Conservation (phyloP, 1,140 invertebrate genomes). For the Cyclargus thomasi region DNA sequence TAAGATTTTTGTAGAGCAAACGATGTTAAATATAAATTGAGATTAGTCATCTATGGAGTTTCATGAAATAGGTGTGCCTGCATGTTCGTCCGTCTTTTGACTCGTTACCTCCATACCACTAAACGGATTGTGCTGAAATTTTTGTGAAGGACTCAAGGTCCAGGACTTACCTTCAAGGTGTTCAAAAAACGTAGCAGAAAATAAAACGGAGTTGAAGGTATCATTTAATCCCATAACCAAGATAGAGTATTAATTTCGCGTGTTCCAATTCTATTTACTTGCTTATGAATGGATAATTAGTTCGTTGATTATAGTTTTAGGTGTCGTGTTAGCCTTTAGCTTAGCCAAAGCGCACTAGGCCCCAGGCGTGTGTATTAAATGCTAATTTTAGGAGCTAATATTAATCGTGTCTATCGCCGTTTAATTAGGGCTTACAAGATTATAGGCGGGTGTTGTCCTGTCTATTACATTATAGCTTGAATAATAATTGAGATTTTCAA, state of each 20-base stretch:
- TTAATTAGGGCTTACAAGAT: background rate
- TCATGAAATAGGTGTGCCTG: too few species aligned
- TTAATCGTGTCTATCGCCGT: background rate
- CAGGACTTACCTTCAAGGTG: too few species aligned
- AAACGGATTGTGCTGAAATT: too few species aligned
- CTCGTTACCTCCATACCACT: too few species aligned
- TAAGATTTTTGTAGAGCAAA: too few species aligned
- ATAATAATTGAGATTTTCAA: too few species aligned
- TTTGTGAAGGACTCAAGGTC: too few species aligned
- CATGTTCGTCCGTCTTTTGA: too few species aligned
- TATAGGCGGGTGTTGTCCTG: background rate
- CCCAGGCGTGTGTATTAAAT: background rate
- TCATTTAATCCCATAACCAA: background rate
- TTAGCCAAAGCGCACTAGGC: background rate
- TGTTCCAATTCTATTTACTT: background rate
- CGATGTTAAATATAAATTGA: too few species aligned
- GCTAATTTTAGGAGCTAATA: background rate
- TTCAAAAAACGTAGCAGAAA: too few species aligned
- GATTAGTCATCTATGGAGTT: too few species aligned
- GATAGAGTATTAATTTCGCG: background rate
- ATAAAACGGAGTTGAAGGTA: too few species aligned
- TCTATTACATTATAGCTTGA: background rate
- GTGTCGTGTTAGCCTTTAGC: background rate
- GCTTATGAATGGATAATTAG: background rate
- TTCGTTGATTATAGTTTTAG: background rate